Base-by-base conservation (phyloP, 2,113 vertebrate genomes). In the Myrmophylax atrothorax region DNA sequence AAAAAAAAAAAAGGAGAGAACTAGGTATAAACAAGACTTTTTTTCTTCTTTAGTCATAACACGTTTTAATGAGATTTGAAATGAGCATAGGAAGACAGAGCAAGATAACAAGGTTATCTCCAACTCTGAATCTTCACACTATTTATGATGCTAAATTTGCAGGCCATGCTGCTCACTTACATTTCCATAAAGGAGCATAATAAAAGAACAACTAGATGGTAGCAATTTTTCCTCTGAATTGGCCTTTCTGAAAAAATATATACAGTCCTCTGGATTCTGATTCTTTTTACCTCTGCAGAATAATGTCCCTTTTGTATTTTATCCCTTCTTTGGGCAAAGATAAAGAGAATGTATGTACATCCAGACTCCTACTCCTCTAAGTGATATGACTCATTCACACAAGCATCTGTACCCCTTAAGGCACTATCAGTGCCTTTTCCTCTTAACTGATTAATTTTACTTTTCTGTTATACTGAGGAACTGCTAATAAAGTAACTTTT, bases 41-140 rank as follows among this genome's bases (percentile, higher is more conserved):
- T 58, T 89, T 91, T 82, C 58, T 91, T 84, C 44, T 63, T 33
- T 82, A 76, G 79, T 95, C 82, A 66, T 87, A 56, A 87, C 69
- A 89, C 74, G 73, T 78, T 94, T 96, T 94, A 94, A 91, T 94
- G 78, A 95, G 78, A 87, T 94, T 89, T 82, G 70, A 94, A 92
- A 96, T 85, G 62, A 96, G 89, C 49, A 91, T 25, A 67, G 80
- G 60, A 94, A 86, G 80, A 87, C 69, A 82, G 84, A 94, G 70
- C 25, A 75, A 94, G 87, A 94, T 92, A 96, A 94, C 77, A 95
- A 89, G 84, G 87, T 95, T 96, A 96, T 94, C 77, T 68, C 69
- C 46, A 87, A 42, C 70, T 89, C 55, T 76, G 53, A 91, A 89
- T 95, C 78, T 97, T 97, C 70, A 85, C 58, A 73, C 75, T 93